phyloP scores from a whole-genome alignment of 2,888 invertebrate genomes.

The Macropis europaea region DNA sequence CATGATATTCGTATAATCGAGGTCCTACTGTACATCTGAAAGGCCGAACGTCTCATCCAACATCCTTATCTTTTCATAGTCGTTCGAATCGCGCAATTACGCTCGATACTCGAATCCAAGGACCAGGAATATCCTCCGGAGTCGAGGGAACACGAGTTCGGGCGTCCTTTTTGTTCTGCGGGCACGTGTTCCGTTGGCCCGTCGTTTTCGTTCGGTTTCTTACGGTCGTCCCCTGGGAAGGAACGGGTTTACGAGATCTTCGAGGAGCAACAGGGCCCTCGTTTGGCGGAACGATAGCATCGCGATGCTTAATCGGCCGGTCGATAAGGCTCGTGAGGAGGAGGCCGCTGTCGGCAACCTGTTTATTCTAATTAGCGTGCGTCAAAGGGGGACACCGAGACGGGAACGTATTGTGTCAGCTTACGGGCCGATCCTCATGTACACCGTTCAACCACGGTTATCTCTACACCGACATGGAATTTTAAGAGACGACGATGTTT shows the following conservation, averaged over 20 bases:
- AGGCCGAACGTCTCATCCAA: too few relatives aligned
- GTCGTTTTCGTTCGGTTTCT: slow-evolving; percentile 4
- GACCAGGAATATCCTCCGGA: slow-evolving; percentile 11
- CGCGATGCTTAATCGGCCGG: slow-evolving; percentile 60
- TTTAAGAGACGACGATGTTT: slow-evolving; percentile 20
- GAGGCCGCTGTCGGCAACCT: slow-evolving; percentile 62
- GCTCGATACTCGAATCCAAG: slow-evolving; percentile 11
- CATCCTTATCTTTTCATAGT: slow-evolving; percentile 3
- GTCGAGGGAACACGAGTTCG: background rate
- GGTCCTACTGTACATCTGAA: too few relatives aligned
- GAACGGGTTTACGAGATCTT: slow-evolving; percentile 62
- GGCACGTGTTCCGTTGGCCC: slow-evolving; percentile 40
- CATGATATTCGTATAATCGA: too few relatives aligned
- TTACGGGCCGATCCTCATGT: slow-evolving; percentile 9
- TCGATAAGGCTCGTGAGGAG: slow-evolving; percentile 57
- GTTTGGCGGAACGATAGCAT: slow-evolving; percentile 57
- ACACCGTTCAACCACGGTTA: slow-evolving; percentile 19
- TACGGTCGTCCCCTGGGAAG: slow-evolving; percentile 7
- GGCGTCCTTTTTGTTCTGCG: slow-evolving; percentile 9
- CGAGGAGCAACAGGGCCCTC: slow-evolving; percentile 43
- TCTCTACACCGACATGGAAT: slow-evolving; percentile 24
- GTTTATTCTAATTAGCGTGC: slow-evolving; percentile 69
- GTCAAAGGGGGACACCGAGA: slow-evolving; percentile 3
- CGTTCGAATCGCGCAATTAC: slow-evolving; percentile 50
- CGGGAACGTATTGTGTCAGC: slow-evolving; percentile 19